Evolutionary conservation across 2,888 invertebrate species (phyloP), one percentile per base, ranked within the genome.

Genomic region (Caprella mutica): DNA sequence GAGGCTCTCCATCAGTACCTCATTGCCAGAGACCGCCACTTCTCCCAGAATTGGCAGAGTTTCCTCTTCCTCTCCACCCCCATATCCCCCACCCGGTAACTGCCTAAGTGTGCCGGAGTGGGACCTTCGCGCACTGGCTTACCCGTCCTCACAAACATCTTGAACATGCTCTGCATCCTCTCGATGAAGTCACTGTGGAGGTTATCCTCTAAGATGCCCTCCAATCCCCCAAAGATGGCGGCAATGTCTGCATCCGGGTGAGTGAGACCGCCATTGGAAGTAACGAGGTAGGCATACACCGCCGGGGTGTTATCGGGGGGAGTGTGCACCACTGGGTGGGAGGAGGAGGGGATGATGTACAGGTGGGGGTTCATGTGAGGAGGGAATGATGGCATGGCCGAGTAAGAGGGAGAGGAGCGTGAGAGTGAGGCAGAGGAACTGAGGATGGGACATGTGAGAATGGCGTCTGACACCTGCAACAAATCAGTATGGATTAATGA

Each of bases 201-300:
- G 33, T 33, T 9, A 9, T 12, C 8, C 21, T 40, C 40, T 8
- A 19, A n/a, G 14, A n/a, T 40, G 6, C 21, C 17, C 59, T 82
- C 81, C 67, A 84, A 86, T 14, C 81, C 78, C 1, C 85, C 86
- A 44, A 90, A 77, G 66, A 90, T 88, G 1, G 87, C 87, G 53
- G 81, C 79, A 0, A 85, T 78, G 69, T 90, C 90, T 1, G 83
- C 78, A 69, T 83, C 81, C 0, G 76, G 76, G 68, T 80, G 79
- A 1, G 78, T 76, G 52, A 80, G 52, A 6, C 62, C 59, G 3
- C 69, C 70, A 51, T 64, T 52, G 46, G 30, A 56, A 17, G 76
- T 77, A 24, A 75, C 52, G 24, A 65, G 70, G 19, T 77, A 65
- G 44, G 64, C 46, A 57, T 62, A 60, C 27, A 56, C 55, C 62